phyloP scores from a whole-genome alignment of 2,113 vertebrate genomes.

The Craseonycteris thonglongyai region DNA sequence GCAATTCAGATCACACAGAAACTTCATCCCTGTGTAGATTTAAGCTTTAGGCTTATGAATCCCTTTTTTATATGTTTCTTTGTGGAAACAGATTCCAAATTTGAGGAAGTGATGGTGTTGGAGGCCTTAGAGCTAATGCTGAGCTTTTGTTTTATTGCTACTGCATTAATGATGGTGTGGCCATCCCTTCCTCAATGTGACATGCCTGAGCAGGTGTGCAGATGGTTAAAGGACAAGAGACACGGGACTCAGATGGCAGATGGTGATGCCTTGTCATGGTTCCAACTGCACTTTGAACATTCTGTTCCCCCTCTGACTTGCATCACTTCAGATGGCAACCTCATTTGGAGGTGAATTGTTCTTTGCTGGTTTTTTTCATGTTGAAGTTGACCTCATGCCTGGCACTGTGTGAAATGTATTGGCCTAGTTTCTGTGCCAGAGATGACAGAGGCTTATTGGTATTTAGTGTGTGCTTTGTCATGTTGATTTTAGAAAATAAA shows the following conservation, averaged over 20 bases:
- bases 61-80: neutral
- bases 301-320: slow-evolving; percentile 65
- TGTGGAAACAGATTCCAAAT: neutral
- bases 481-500: slow-evolving; percentile 24
- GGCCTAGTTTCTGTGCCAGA: slow-evolving; percentile 26
- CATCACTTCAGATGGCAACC: slow-evolving; percentile 66
- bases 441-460: neutral
- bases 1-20: slow-evolving; percentile 15
- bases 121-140: neutral
- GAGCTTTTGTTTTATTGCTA: neutral
- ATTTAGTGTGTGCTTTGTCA: neutral
- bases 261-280: slow-evolving; percentile 72
- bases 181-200: slow-evolving; percentile 39
- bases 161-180: neutral
- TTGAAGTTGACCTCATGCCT: slow-evolving; percentile 38
- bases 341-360: slow-evolving; percentile 34
- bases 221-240: slow-evolving; percentile 60
- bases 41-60: neutral
- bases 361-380: neutral
- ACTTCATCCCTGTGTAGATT: neutral
- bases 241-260: slow-evolving; percentile 70
- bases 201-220: slow-evolving; percentile 68
- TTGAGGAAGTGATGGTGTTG: neutral
- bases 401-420: neutral
- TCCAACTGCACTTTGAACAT: slow-evolving; percentile 75